These are phyloP conservation scores for Sebastiscus tertius DNA, from an alignment of 2,797 vertebrate species.

Conservation along the genomic window DNA sequence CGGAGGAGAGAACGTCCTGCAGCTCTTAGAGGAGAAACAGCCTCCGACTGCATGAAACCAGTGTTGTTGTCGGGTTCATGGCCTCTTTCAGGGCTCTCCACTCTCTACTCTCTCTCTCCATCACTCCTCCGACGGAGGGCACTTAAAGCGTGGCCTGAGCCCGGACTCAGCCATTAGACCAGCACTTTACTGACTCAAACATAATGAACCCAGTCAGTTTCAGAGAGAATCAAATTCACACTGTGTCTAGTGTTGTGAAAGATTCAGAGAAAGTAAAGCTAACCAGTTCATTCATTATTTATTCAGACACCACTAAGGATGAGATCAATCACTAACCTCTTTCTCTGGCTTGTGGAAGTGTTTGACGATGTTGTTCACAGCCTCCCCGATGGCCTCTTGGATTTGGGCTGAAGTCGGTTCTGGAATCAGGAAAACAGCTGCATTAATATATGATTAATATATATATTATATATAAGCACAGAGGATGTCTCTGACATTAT, in stretches of 20 bases:
- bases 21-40: not conserved
- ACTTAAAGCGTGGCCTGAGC: not conserved
- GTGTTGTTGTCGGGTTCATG: not conserved
- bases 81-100: not conserved
- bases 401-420: conserved; percentile 91
- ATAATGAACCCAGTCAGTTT: not conserved
- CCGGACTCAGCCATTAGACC: not conserved
- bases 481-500: not conserved
- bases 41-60: not conserved
- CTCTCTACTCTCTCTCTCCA: not conserved
- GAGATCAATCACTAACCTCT: conserved; percentile 83
- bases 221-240: not conserved
- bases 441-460: not conserved
- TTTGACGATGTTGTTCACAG: conserved; percentile 93
- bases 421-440: conserved; percentile 54
- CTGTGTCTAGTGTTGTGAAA: not conserved
- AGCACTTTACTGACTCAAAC: not conserved
- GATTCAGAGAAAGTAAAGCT: not conserved
- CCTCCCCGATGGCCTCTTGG: conserved; percentile 93
- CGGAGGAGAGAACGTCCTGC: not conserved
- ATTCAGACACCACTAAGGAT: not conserved
- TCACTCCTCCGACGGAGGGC: not conserved
- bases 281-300: not conserved
- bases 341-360: conserved; percentile 97
- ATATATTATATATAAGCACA: not conserved